These are phyloP conservation scores for Dicrurus megarhynchus DNA, from an alignment of 2,113 vertebrate species.

Conservation along the genomic window DNA sequence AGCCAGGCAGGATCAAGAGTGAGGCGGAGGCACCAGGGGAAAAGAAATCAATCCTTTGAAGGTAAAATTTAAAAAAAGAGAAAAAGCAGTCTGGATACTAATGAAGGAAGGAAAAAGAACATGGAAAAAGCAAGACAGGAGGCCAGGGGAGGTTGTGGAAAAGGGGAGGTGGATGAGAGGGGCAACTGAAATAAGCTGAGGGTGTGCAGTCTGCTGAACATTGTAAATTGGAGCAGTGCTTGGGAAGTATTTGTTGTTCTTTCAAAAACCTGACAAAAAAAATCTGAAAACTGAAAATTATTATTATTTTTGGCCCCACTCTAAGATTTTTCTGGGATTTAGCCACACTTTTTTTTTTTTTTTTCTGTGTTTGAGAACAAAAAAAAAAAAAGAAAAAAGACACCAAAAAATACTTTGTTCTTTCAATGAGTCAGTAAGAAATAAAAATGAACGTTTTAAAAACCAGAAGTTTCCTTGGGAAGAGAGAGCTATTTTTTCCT, in stretches of 20 bases:
- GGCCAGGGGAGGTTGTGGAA: not conserved
- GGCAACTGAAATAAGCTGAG: not conserved
- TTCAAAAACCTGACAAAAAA: conserved; percentile 53
- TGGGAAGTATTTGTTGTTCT: conserved; percentile 36
- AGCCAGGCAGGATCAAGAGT: not conserved
- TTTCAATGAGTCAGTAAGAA: conserved; percentile 58
- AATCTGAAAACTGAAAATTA: conserved; percentile 48
- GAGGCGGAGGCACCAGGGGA: not conserved
- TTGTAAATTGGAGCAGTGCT: not conserved
- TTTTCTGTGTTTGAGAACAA: conserved; percentile 11
- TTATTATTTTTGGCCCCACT: conserved; percentile 47
- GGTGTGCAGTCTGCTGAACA: not conserved
- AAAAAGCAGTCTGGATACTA: not conserved
- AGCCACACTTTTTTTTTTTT: not conserved
- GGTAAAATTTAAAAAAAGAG: not conserved
- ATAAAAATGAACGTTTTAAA: conserved; percentile 12
- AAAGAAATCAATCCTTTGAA: not conserved
- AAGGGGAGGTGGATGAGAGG: not conserved
- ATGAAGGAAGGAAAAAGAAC: not conserved
- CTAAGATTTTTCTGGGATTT: conserved; percentile 24
- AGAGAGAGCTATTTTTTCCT: conserved; percentile 12
- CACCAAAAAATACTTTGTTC: conserved; percentile 41
- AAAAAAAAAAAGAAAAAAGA: not conserved
- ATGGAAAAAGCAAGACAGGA: not conserved
- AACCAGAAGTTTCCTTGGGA: conserved; percentile 50